Conservation (phyloP, 92 coral and sea anemone genomes). For the Siderastrea siderea region DNA sequence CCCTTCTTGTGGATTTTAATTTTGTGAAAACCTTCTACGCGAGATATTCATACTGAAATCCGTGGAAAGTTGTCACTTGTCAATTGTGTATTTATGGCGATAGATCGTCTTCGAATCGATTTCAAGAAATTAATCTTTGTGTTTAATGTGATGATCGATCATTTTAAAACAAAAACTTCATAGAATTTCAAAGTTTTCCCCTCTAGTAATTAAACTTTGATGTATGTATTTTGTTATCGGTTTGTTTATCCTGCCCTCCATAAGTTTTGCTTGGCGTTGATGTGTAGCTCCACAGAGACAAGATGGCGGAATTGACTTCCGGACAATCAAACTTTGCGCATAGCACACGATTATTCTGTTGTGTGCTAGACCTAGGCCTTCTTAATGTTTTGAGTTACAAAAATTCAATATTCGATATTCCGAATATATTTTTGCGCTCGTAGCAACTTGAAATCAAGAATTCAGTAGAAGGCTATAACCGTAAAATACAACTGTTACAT, state of each 20-base stretch:
- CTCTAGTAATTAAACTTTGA: neutral
- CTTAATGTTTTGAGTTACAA: no score
- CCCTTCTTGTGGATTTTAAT: neutral
- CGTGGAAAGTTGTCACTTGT: neutral
- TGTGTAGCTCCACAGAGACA: slow-evolving; percentile 9
- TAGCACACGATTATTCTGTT: neutral
- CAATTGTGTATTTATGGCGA: slow-evolving; percentile 35
- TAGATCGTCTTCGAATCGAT: slow-evolving; percentile 22
- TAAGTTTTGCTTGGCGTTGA: slow-evolving; percentile 41
- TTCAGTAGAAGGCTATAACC: no score
- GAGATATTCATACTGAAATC: neutral
- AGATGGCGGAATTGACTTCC: slow-evolving; percentile 63
- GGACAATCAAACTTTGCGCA: slow-evolving; percentile 24
- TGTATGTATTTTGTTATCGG: neutral
- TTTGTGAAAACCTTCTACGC: neutral
- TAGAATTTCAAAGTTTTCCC: neutral
- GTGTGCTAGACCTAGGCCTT: neutral
- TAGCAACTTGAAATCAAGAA: no score
- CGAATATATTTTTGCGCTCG: no score
- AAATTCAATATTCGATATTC: no score
- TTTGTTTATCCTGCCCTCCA: slow-evolving; percentile 3
- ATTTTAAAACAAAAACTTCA: neutral
- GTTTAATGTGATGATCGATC: neutral
- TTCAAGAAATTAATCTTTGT: neutral
- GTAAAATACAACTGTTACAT: no score